These are phyloP conservation scores for Corythaeola cristata DNA, from an alignment of 2,113 vertebrate genomes.

Conservation along the genomic window DNA sequence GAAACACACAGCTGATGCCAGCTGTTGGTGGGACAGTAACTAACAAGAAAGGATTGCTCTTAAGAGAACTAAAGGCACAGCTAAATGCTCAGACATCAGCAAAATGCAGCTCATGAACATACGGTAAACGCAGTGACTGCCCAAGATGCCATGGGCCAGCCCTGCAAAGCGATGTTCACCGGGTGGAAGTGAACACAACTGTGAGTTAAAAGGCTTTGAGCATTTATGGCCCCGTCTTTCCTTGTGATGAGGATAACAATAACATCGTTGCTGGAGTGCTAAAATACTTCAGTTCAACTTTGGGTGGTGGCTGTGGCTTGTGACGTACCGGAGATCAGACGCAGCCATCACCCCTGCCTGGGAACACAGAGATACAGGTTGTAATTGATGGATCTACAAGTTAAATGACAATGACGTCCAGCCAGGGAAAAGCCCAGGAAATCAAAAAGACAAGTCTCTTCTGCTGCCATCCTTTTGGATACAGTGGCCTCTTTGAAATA, in stretches of 20 bases:
- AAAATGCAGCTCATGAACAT: background rate
- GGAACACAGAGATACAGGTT: background rate
- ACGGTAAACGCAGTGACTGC: background rate
- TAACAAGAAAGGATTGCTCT: background rate
- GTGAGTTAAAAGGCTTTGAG: background rate
- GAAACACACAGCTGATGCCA: background rate
- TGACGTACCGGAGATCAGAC: background rate
- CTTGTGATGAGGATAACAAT: background rate
- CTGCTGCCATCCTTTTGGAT: background rate
- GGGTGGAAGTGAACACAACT: background rate
- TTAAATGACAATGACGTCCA: fast-evolving
- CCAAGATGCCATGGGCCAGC: background rate
- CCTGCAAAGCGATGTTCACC: background rate
- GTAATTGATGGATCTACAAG: background rate
- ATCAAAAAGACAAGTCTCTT: background rate
- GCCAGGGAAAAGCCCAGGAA: background rate
- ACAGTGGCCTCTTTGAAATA: conserved; percentile 3
- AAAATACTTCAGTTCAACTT: background rate
- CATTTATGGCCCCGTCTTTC: background rate
- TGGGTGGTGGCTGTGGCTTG: background rate
- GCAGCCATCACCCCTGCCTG: background rate
- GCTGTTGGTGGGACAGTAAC: background rate
- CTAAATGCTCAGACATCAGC: background rate
- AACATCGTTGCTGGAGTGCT: background rate
- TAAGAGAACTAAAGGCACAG: background rate